phyloP scores from a whole-genome alignment of 2,888 invertebrate genomes.

The Cosmopolites sordidus region DNA sequence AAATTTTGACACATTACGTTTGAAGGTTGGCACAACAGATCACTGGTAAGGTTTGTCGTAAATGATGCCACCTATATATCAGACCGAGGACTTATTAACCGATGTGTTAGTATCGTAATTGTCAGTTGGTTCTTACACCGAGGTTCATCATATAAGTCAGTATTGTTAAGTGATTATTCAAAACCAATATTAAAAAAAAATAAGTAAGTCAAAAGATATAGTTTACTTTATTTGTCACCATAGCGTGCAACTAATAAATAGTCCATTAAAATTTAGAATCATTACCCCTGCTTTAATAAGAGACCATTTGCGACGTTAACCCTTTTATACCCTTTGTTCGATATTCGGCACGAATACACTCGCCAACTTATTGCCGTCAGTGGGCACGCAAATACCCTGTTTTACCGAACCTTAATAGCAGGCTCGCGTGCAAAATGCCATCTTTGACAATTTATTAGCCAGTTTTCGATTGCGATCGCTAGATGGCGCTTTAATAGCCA shows the following conservation, averaged over 20 bases:
- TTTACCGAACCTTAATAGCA: conserved; percentile 19
- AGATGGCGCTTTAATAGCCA: neutral
- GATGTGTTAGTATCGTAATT: no score
- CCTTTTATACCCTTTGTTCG: conserved; percentile 17
- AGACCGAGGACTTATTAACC: no score
- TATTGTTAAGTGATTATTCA: no score
- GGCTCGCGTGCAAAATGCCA: conserved; percentile 19
- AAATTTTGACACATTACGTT: no score
- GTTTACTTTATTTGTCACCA: no score
- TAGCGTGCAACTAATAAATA: neutral
- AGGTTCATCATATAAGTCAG: no score
- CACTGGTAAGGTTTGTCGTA: no score
- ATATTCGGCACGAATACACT: conserved; percentile 17
- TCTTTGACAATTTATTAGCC: conserved; percentile 16
- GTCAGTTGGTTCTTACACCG: no score
- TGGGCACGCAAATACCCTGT: conserved; percentile 19
- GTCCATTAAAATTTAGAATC: neutral
- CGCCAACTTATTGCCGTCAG: neutral
- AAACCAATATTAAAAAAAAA: no score
- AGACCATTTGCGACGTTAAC: conserved; percentile 1
- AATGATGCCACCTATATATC: no score
- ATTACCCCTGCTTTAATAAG: neutral
- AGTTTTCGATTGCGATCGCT: neutral
- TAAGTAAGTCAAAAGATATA: no score
- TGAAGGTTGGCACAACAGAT: no score